Evolutionary conservation across 2,113 vertebrate genomes (phyloP), one percentile per base, ranked within the genome.

Genomic region (Manacus vitellinus): DNA sequence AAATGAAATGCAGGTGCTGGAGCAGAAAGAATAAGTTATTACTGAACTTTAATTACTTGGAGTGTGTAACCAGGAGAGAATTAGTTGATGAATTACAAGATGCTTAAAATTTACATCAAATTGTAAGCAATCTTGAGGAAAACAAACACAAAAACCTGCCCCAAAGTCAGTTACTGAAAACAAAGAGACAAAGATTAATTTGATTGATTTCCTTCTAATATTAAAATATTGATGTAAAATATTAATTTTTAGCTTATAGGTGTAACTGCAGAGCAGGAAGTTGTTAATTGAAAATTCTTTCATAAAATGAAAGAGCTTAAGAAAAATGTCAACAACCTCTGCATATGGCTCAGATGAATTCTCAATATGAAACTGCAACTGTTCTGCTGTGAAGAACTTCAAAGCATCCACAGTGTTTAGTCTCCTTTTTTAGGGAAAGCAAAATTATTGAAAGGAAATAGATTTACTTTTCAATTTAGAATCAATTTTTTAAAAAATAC

Each of bases 11-110:
- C 99, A 99, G 98, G 98, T 99, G 99, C 98, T 99, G 99, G 98
- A 99, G 99, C 99, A 99, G 99, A 99, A 99, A 99, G 98, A 99
- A 99, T 99, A 99, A 99, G 98, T 99, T 99, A 99, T 99, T 99
- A 99, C 98, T 98, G 98, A 98, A 99, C 98, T 99, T 99, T 99
- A 99, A 99, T 99, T 99, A 99, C 99, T 98, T 99, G 97, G 98
- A 98, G 98, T 98, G 97, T 98, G 96, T 99, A 98, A 98, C 98
- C 98, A 98, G 98, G 98, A 98, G 98, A 98, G 97, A 98, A 98
- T 98, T 98, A 97, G 98, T 98, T 99, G 98, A 99, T 99, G 98
- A 98, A 99, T 99, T 98, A 98, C 97, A 97, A 98, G 98, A 98
- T 98, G 96, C 96, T 97, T 98, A 98, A 97, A 98, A 97, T 98